Base-by-base conservation (phyloP, 2,113 vertebrate genomes). In the Limanda limanda region DNA sequence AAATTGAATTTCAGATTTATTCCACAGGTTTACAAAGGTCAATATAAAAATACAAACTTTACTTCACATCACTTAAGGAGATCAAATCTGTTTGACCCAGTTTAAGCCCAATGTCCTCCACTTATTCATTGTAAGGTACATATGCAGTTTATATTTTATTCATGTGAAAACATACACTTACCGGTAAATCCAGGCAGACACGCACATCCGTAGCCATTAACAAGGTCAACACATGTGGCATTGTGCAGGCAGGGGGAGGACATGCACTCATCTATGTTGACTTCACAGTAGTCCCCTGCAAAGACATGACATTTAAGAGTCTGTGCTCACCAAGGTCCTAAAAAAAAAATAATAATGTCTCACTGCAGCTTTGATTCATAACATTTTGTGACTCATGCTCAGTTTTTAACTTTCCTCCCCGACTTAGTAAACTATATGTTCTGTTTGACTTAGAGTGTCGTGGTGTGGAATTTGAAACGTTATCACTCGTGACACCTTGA, bases 261-360 rank as follows among this genome's bases (percentile, higher is more conserved):
- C 2, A 86, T 75, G 75, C 94, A 95, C 80, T 95, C 94, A 47
- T 96, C 92, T 78, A 92, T 81, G 78, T 95, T 92, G 86, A 93
- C 89, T 91, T 97, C 94, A 95, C 94, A 96, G 76, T 87, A 81
- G 68, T 71, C 51, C 6, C 94, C 94, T 95, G 80, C 55, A 69
- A 77, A 56, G 7, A 55, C 42, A 76, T 1, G 21, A 76, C 8
- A 86, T 40, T 68, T 55, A 61, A 40, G 2, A 73, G 61, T 70
- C 24, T n/a, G 51, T 52, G 25, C 17, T 54, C 15, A 54, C 6
- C 18, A 7, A 31, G 31, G 31, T 31, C 31, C 31, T 0, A 31
- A 31, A 7, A 31, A 31, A 31, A 2, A 18, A 2, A 0, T 18
- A 3, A 31, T 71, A 15, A 18, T 58, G 24, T 42, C 51, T 24